Evolutionary conservation across 1,140 invertebrate species (phyloP).

Genomic region (Spodoptera litura): DNA sequence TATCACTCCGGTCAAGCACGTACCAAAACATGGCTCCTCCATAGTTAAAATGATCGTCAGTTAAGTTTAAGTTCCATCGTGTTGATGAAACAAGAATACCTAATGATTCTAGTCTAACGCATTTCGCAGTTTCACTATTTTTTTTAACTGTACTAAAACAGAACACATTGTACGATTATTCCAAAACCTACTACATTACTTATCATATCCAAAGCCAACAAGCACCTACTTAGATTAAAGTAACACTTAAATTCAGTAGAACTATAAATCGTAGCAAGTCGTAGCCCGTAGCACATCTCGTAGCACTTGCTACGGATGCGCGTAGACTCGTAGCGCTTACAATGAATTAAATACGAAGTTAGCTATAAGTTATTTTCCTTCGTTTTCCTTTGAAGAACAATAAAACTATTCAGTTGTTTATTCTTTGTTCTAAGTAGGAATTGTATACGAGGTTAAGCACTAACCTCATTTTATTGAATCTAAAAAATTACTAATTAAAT

Average conservation of each 20-base stretch:
- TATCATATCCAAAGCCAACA: too few species aligned
- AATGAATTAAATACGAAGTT: slow-evolving; percentile 43
- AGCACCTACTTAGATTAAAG: not conserved
- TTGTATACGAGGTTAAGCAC: too few species aligned
- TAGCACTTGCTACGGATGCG: slow-evolving; percentile 34
- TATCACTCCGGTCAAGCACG: too few species aligned
- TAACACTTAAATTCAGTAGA: not conserved
- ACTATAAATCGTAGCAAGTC: slow-evolving; percentile 28
- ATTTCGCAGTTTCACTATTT: too few species aligned
- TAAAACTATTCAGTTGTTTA: not conserved
- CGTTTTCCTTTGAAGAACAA: not conserved
- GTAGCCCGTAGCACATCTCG: slow-evolving; percentile 23
- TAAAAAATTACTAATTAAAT: too few species aligned
- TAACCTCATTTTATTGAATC: too few species aligned
- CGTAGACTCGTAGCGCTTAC: slow-evolving; percentile 36
- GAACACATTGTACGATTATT: not conserved
- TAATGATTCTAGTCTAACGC: not conserved
- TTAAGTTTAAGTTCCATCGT: too few species aligned
- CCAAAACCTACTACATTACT: not conserved
- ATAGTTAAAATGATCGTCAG: too few species aligned
- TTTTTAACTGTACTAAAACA: not conserved
- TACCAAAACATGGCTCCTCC: too few species aligned
- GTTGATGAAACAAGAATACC: not conserved
- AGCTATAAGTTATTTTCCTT: slow-evolving; percentile 22
- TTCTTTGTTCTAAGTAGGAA: not conserved